Base-by-base conservation (phyloP, 2,113 vertebrate species). In the Acanthochromis polyacanthus region DNA sequence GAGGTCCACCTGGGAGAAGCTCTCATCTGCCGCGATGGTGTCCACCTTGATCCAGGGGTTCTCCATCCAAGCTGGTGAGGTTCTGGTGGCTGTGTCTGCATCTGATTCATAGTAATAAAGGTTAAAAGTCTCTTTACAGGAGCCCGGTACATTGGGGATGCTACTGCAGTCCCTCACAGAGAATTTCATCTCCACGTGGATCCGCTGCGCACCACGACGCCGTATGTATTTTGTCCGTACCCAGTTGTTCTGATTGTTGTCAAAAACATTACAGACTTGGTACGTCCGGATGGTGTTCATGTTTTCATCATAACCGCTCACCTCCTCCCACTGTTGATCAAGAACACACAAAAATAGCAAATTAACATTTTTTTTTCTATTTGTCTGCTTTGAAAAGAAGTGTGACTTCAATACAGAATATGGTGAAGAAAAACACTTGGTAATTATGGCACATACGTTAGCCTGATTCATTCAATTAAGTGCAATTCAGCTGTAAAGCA, bases 241-340 rank as follows among this genome's bases (percentile, higher is more conserved):
- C 98, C 98, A 99, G 95, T 99, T 99, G 93, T 99, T 99, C 89
- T 99, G 98, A 92, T 96, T 99, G 81, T 95, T 95, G 57, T 98
- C 96, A 7, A 99, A 99, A 66, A 99, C 98, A 3, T 99, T 99
- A 95, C 98, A 99, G 40, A 99, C 98, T 90, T 99, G 98, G 92
- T 99, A 99, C 4, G 98, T 99, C 81, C 98, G 95, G 79, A 99
- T 99, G 0, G 98, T 99, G 94, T 99, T 99, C 98, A 99, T 99
- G 95, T 98, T 96, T 92, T 99, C 98, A 0, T 99, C 97, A 1
- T 99, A 99, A 14, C 98, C 98, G 0, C 98, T 99, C 93, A 99
- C 98, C 89, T 99, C 98, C 93, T 99, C 98, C 98, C 98, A 99
- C 98, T 99, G 96, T 0, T 0, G 90, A 75, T 22, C 15, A 73